phyloP scores from a whole-genome alignment of 2,888 invertebrate genomes.

The Coenonympha glycerion region DNA sequence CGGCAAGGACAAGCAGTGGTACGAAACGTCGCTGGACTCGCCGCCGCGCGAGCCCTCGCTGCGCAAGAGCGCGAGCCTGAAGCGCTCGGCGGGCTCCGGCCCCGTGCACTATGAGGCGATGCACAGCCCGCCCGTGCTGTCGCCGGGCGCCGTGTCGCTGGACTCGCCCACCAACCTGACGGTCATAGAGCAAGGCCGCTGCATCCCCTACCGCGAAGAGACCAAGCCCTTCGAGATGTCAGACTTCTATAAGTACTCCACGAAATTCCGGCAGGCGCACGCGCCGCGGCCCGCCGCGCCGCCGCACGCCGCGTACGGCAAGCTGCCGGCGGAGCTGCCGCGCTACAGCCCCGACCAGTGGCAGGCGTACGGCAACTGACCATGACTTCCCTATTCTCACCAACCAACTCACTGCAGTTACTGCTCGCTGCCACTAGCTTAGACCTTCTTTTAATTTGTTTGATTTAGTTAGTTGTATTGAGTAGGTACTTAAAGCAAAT shows the following conservation, averaged over 20 bases:
- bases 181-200: conserved; percentile 90
- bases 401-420: background rate
- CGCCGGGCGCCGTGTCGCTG: conserved; percentile 74
- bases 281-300: conserved; percentile 45
- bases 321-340: conserved; percentile 64
- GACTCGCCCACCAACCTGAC: conserved; percentile 90
- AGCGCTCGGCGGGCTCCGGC: conserved; percentile 75
- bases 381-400: no score
- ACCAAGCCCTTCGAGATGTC: conserved; percentile 98
- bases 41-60: no score
- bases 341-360: conserved; percentile 63
- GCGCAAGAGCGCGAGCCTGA: conserved; percentile 65
- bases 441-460: no score
- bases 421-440: no score
- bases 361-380: conserved; percentile 36
- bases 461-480: background rate
- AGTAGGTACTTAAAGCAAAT: background rate
- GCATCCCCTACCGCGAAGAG: conserved; percentile 93
- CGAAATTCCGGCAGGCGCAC: conserved; percentile 85
- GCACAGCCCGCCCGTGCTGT: conserved; percentile 61
- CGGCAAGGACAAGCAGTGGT: conserved; percentile 80
- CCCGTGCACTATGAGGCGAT: conserved; percentile 71
- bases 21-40: conserved; percentile 80
- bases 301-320: conserved; percentile 51
- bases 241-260: conserved; percentile 98